Evolutionary conservation across 2,113 vertebrate genomes (phyloP), one percentile per base, ranked within the genome.

Genomic region (Nesoenas mayeri): DNA sequence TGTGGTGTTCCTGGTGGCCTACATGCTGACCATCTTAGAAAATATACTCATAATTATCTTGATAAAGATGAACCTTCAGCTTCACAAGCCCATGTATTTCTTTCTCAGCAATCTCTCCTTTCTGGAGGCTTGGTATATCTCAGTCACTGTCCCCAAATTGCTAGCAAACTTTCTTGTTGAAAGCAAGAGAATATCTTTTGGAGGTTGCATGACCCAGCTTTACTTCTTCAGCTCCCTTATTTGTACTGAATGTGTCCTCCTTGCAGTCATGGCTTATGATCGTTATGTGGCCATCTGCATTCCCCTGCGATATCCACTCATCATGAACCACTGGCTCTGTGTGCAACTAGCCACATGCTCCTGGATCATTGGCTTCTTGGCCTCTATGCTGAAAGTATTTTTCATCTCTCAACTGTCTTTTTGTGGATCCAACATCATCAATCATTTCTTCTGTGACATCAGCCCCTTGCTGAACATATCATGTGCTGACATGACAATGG

Each of bases 81-180:
- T 96, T 31, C 93, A 95, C 42, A 97, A 96, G 15, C 89, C 93
- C 20, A 97, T 96, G 93, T 96, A 97, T n/a, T 94, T 95, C 58
- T 96, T 97, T 25, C 80, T 97, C 29, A 91, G 95, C 38, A 88
- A 96, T 21, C 61, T 97, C 21, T 92, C 92, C 61, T 94, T 95
- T 57, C 69, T 97, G 47, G 95, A 97, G 42, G 87, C 67, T 48
- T 97, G 95, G 81, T 96, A 97, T 32, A 75, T 94, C 58, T 95
- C 91, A 51, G 92, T 95, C 50, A 96, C 79, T 42, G 74, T 96
- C 53, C 95, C 96, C 17, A 96, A 88, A 26, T 51, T 97, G 48
- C 90, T 97, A 12, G n/a, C 65, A 40, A 93, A 91, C 56, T 88
- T 94, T 36, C 34, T 89, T 28, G 32, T 44, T 42, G 67, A 74